Base-by-base conservation (phyloP, 2,113 vertebrate genomes). In the Arothron firmamentum region DNA sequence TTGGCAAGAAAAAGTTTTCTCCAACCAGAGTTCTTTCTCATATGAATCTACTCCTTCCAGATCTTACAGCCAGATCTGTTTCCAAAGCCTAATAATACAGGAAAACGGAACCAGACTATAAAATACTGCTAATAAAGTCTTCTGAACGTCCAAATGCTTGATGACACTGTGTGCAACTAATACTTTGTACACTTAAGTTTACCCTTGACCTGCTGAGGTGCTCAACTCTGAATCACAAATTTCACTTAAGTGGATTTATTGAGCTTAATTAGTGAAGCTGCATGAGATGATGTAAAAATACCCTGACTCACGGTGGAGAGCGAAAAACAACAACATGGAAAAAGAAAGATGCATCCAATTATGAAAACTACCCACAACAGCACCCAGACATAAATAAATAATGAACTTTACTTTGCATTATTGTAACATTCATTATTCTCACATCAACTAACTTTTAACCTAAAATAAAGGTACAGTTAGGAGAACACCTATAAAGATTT, bases 261-360 rank as follows among this genome's bases (percentile, higher is more conserved):
- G 58, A 15, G 28, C 52, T 73, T 74, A 75, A 81, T 83, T 77
- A 77, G 53, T 42, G 20, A 75, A 73, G 69, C 21, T 51, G 69
- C 62, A 42, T 62, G 72, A 65, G 77, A 77, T 28, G 55, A 31
- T 42, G 62, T 53, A 48, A 20, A 63, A 18, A 61, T 63, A 72
- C 54, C 25, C 45, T 50, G 54, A 66, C 18, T 52, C 48, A 47
- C 13, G 31, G 0, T 10, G 11, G 21, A 54, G 34, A 38, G 6
- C 6, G 12, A 53, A 52, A 62, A 56, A 4, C 7, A 38, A 51
- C 61, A 72, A 62, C 57, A 14, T 23, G 19, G 13, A 14, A 25
- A 28, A 28, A n/a, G 38, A 25, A 74, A 59, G 25, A 31, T 38
- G 18, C 18, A 19, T 77, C 46, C 56, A 62, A 72, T 75, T 70